Evolutionary conservation across 2,797 vertebrate species (phyloP).

Genomic region (Pseudomugil gertrudae): DNA sequence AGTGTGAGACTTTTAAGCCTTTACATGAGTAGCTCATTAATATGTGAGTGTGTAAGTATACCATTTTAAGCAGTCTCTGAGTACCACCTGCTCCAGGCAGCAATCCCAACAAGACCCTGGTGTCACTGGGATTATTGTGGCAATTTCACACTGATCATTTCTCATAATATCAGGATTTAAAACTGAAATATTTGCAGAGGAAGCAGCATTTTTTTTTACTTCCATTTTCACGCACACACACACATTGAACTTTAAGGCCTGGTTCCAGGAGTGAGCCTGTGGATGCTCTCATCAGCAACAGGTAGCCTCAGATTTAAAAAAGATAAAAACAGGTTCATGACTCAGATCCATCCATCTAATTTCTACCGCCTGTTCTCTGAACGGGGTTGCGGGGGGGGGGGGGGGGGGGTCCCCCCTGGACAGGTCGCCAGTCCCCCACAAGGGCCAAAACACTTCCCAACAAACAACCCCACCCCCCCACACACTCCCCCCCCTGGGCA

Average conservation of each 20-base stretch:
- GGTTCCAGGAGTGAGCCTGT: conserved; percentile 86
- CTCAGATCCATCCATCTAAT: no score
- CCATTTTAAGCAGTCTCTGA: conserved; percentile 89
- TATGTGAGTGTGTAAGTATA: conserved; percentile 49
- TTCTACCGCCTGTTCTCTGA: no score
- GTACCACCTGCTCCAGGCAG: conserved; percentile 89
- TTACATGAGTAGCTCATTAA: conserved; percentile 35
- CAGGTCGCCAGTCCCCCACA: no score
- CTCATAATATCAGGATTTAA: background rate
- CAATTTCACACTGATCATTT: conserved; percentile 86
- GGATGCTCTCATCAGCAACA: conserved; percentile 82
- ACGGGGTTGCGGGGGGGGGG: no score
- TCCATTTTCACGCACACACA: background rate
- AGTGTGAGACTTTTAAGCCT: conserved; percentile 32
- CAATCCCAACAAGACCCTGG: conserved; percentile 86
- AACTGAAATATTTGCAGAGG: background rate
- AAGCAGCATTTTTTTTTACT: background rate
- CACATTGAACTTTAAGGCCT: conserved; percentile 85
- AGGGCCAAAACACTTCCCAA: no score
- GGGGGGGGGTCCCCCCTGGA: no score
- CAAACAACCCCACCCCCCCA: no score
- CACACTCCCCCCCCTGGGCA: no score
- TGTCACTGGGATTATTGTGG: conserved; percentile 83
- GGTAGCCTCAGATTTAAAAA: conserved; percentile 67
- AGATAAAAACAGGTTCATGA: background rate